A percentile compares a stretch with the other conserved stretches of the same genome.
Conservation (phyloP, 2,113 vertebrate species). For the Syngnathoides biaculeatus region DNA sequence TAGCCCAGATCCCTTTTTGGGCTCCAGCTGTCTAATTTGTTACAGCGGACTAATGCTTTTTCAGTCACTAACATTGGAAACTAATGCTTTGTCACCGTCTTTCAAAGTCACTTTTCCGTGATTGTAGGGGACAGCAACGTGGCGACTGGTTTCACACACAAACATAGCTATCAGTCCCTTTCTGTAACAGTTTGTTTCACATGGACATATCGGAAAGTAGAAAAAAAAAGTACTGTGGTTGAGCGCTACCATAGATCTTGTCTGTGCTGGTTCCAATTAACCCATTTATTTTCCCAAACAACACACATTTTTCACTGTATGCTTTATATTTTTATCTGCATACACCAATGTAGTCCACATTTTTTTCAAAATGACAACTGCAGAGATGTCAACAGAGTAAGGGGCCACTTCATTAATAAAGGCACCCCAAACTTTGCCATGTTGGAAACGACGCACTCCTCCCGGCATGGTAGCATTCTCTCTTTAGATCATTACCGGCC, state of each 20-base stretch:
- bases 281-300: slow-evolving; percentile 1
- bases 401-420: too few relatives aligned
- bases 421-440: neutral
- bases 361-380: neutral
- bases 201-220: neutral
- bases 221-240: neutral
- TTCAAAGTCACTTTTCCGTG: slow-evolving; percentile 34
- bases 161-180: slow-evolving; percentile 14
- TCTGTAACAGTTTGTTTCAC: slow-evolving; percentile 21
- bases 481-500: neutral
- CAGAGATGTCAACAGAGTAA: neutral
- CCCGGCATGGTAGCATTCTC: neutral
- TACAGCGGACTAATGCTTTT: slow-evolving; percentile 17
- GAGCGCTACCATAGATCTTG: neutral
- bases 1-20: slow-evolving; percentile 37
- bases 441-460: neutral
- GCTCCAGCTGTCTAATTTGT: slow-evolving; percentile 41
- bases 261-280: slow-evolving; percentile 7
- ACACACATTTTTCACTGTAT: neutral
- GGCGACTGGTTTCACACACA: slow-evolving; percentile 5
- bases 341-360: neutral
- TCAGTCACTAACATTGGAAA: slow-evolving; percentile 32
- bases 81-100: slow-evolving; percentile 43
- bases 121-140: slow-evolving; percentile 36
- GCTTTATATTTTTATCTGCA: slow-evolving; percentile 8